These are phyloP conservation scores for Nematostella vectensis DNA, from an alignment of 92 coral and sea anemone species.

Conservation along the genomic window DNA sequence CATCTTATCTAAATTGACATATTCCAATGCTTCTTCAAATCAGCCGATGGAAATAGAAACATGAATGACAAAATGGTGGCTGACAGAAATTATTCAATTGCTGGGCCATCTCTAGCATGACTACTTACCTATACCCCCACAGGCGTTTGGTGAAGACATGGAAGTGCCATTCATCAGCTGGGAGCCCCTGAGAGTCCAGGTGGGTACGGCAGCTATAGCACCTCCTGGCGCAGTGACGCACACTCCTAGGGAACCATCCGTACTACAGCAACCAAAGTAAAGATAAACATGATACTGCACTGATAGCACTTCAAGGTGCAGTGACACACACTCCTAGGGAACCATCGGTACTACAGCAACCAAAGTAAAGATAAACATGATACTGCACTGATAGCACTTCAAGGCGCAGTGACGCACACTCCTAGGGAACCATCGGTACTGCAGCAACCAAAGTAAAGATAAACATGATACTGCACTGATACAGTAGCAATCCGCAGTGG, in stretches of 20 bases:
- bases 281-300: constrained; percentile 88
- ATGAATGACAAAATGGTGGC: too few species aligned
- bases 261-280: constrained; percentile 34
- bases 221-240: constrained; percentile 96
- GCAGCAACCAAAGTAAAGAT: constrained; percentile 13
- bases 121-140: constrained; percentile 92
- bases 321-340: constrained; percentile 87
- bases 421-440: constrained; percentile 96
- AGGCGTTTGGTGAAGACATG: constrained; percentile 98
- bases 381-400: constrained; percentile 97
- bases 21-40: too few species aligned
- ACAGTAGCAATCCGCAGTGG: too few species aligned
- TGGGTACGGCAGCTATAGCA: constrained; percentile 98
- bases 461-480: too few species aligned
- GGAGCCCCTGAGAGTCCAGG: constrained; percentile 90
- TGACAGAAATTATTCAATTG: too few species aligned
- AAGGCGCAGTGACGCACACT: constrained; percentile 89
- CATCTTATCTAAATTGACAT: too few species aligned
- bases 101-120: too few species aligned
- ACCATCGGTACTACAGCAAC: constrained; percentile 79
- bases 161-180: constrained; percentile 97
- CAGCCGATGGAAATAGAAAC: too few species aligned
- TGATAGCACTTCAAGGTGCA: constrained; percentile 98
- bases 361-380: constrained; percentile 32
- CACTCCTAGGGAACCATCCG: constrained; percentile 95